Conservation (phyloP, 2,113 vertebrate species). For the Hemichromis elongatus region DNA sequence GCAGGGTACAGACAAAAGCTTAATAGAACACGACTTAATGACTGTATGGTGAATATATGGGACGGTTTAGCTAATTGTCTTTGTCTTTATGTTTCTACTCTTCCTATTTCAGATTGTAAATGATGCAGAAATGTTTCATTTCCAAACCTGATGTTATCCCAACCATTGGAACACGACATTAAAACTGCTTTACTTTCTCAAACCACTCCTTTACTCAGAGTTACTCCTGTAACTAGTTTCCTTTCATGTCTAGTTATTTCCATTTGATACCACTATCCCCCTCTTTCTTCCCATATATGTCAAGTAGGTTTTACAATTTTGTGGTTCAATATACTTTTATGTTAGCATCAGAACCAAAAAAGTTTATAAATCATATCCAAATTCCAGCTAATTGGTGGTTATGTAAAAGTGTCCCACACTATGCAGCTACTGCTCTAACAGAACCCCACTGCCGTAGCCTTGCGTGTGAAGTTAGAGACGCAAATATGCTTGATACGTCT, state of each 20-base stretch:
- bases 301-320: not conserved
- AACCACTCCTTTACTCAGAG: not conserved
- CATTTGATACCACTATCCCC: not conserved
- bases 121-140: not conserved
- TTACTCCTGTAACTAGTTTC: not conserved
- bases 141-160: not conserved
- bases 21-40: not conserved
- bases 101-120: not conserved
- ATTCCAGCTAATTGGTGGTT: slow-evolving; percentile 9
- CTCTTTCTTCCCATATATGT: not conserved
- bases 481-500: not conserved
- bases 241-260: not conserved
- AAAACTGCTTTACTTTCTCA: not conserved
- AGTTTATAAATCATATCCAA: not conserved
- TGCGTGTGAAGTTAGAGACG: not conserved
- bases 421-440: not conserved
- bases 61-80: not conserved
- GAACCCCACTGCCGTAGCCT: not conserved
- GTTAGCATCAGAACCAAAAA: not conserved
- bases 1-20: not conserved
- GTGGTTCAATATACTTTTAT: not conserved
- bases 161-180: not conserved
- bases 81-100: not conserved
- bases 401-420: not conserved
- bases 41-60: not conserved